Conservation (phyloP, 2,888 invertebrate species). For the Melanophora roralis region DNA sequence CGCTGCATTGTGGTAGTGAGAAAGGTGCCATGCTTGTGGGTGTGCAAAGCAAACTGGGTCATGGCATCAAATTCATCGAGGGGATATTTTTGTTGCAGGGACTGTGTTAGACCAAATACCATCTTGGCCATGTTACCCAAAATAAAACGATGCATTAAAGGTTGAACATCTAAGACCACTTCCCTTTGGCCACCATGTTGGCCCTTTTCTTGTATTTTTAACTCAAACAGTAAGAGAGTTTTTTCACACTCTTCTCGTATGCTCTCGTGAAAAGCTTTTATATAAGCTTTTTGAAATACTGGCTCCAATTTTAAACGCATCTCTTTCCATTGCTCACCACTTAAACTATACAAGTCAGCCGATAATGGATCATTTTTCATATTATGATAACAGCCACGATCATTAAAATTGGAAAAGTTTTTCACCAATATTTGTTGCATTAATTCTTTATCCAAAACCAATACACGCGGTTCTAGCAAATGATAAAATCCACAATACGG, state of each 20-base stretch:
- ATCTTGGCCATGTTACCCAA: constrained; percentile 69
- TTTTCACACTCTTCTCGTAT: constrained; percentile 66
- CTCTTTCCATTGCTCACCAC: constrained; percentile 76
- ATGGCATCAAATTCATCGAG: constrained; percentile 70
- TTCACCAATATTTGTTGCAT: constrained; percentile 73
- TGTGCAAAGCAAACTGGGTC: constrained; percentile 70
- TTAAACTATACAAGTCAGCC: constrained; percentile 75
- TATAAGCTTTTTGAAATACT: constrained; percentile 72
- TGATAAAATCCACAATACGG: constrained; percentile 74
- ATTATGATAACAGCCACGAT: constrained; percentile 75
- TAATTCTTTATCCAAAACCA: constrained; percentile 73
- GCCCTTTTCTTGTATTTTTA: constrained; percentile 57
- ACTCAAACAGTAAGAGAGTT: constrained; percentile 63
- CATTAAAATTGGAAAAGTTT: constrained; percentile 75
- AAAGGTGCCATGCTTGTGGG: constrained; percentile 67
- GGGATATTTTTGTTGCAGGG: constrained; percentile 65
- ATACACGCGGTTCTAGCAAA: constrained; percentile 69
- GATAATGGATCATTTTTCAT: constrained; percentile 76
- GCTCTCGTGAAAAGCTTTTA: constrained; percentile 70
- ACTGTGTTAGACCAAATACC: constrained; percentile 69
- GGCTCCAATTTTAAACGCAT: constrained; percentile 76
- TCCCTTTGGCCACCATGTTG: constrained; percentile 73
- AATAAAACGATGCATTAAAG: constrained; percentile 70
- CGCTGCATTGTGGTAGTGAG: constrained; percentile 68
- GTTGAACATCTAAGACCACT: constrained; percentile 70